Evolutionary conservation across 1,140 invertebrate genomes (phyloP).

Genomic region (Wiebesia pumilae): DNA sequence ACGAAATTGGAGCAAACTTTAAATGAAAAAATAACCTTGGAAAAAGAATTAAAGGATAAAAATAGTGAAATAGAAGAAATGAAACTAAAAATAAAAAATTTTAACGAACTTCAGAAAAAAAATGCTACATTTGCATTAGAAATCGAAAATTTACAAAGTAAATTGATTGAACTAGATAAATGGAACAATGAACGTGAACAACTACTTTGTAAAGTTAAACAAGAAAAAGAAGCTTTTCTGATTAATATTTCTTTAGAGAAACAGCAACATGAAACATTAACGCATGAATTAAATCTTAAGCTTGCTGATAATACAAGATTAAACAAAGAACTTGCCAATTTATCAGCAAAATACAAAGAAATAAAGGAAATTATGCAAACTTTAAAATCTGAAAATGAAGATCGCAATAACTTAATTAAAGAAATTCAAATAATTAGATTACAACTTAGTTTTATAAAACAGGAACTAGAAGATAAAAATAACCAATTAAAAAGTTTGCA

Average conservation of each 20-base stretch:
- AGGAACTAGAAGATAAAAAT: slow-evolving; percentile 30
- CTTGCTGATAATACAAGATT: slow-evolving; percentile 22
- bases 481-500: slow-evolving; percentile 51
- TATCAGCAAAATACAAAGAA: slow-evolving; percentile 51
- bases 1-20: slow-evolving; percentile 67
- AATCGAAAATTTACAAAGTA: slow-evolving; percentile 59
- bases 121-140: slow-evolving; percentile 59
- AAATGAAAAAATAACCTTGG: slow-evolving; percentile 53
- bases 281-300: slow-evolving; percentile 27
- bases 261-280: slow-evolving; percentile 2
- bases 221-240: slow-evolving; percentile 48
- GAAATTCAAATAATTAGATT: slow-evolving; percentile 43
- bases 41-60: slow-evolving; percentile 64
- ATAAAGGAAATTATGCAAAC: slow-evolving; percentile 40
- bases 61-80: slow-evolving; percentile 69
- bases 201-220: slow-evolving; percentile 9
- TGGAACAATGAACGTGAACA: slow-evolving; percentile 47
- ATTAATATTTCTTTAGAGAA: slow-evolving; percentile 33
- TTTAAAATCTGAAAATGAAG: slow-evolving; percentile 52
- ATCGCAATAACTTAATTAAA: slow-evolving; percentile 46
- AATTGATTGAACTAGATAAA: slow-evolving; percentile 54
- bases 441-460: slow-evolving; percentile 6
- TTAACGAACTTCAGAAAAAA: slow-evolving; percentile 50
- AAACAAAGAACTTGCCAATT: slow-evolving; percentile 40
- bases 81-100: slow-evolving; percentile 60